phyloP scores from a whole-genome alignment of 2,888 invertebrate species.

The Harmothoe impar region DNA sequence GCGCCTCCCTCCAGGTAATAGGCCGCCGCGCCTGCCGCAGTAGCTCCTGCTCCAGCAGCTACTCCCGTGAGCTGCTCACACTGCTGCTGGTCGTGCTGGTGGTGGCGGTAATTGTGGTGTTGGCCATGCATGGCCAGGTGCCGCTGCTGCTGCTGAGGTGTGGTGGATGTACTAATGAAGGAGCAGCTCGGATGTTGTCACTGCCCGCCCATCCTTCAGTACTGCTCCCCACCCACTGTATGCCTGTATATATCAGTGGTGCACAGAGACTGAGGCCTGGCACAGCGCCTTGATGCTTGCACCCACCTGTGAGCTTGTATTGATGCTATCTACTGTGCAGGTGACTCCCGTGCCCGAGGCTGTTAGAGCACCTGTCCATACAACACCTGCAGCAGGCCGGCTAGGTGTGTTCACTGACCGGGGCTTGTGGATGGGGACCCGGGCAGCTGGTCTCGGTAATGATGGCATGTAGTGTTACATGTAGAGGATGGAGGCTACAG shows the following conservation, averaged over 20 bases:
- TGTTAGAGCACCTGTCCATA: neutral
- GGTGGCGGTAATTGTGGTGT: neutral
- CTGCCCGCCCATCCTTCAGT: neutral
- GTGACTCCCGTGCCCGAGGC: neutral
- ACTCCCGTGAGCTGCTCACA: neutral
- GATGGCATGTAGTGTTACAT: neutral
- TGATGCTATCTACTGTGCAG: neutral
- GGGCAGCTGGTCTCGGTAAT: neutral
- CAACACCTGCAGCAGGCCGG: neutral
- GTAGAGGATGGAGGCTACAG: neutral
- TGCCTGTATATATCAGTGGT: neutral
- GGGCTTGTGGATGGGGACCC: too few species aligned
- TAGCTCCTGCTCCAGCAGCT: neutral
- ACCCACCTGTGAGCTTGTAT: neutral
- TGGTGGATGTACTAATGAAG: neutral
- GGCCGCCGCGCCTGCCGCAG: neutral
- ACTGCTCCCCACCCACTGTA: neutral
- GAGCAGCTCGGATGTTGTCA: neutral
- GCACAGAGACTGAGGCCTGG: neutral
- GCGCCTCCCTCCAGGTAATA: slow-evolving; percentile 18
- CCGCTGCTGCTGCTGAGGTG: neutral
- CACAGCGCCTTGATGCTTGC: neutral
- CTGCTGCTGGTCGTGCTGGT: neutral
- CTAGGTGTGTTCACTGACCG: too few species aligned
- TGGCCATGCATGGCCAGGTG: slow-evolving; percentile 19